phyloP scores from a whole-genome alignment of 2,113 vertebrate genomes.

The Lates calcarifer region DNA sequence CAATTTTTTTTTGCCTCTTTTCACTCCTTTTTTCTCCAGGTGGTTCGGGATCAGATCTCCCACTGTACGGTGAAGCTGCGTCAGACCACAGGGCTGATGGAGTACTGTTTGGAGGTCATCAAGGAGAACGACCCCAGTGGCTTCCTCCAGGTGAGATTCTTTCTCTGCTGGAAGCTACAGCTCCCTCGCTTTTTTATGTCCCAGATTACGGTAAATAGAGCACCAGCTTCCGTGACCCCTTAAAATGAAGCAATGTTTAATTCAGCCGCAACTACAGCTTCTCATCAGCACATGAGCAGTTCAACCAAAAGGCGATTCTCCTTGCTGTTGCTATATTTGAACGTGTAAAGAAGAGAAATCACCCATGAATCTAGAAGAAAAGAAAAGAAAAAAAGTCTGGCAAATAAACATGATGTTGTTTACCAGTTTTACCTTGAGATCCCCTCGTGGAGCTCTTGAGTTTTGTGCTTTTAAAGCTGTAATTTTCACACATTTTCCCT shows the following conservation, averaged over 20 bases:
- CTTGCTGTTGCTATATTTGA: background rate
- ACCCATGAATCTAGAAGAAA: background rate
- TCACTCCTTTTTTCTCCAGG: conserved; percentile 79
- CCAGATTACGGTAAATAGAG: background rate
- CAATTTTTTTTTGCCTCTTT: background rate
- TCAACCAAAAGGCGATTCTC: background rate
- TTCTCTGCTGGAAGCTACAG: background rate
- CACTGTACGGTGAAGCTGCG: conserved; percentile 98
- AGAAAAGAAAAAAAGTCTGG: no score
- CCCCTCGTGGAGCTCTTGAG: background rate
- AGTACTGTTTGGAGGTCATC: conserved; percentile 98
- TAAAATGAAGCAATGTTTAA: background rate
- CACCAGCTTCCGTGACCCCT: background rate
- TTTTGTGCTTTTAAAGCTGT: background rate
- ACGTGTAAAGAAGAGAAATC: background rate
- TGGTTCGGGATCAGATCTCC: conserved; percentile 98
- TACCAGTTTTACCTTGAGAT: background rate
- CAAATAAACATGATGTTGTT: background rate
- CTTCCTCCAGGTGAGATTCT: conserved; percentile 91
- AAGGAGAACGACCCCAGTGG: conserved; percentile 99
- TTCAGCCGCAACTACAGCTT: background rate
- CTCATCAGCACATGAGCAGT: background rate
- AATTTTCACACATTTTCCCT: background rate
- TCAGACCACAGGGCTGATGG: conserved; percentile 98
- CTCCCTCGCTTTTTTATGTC: background rate